phyloP scores from a whole-genome alignment of 2,113 vertebrate genomes.

The Leucopternis melanops region DNA sequence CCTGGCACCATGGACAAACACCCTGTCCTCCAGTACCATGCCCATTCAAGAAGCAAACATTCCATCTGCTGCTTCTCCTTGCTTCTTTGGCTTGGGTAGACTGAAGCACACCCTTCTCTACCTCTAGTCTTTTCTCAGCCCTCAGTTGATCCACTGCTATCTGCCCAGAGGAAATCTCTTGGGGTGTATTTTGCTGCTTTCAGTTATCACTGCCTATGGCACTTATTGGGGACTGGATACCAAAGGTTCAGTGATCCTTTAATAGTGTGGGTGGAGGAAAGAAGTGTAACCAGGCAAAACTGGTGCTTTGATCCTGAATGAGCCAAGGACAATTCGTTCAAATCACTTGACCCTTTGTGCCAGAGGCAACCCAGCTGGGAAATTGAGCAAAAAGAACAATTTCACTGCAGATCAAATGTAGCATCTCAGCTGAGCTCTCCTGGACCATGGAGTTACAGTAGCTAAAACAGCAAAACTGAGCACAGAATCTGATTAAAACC shows the following conservation, averaged over 20 bases:
- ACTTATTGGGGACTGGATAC: background rate
- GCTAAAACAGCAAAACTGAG: background rate
- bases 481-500: background rate
- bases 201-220: background rate
- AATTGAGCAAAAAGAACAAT: constrained; percentile 15
- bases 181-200: background rate
- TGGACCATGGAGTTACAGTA: background rate
- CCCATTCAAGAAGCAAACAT: background rate
- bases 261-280: background rate
- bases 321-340: background rate
- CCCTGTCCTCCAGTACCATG: background rate
- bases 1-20: background rate
- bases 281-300: background rate
- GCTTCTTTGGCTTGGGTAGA: background rate
- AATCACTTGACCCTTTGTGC: background rate
- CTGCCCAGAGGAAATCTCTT: background rate
- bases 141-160: background rate
- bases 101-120: background rate
- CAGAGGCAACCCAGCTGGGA: background rate
- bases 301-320: background rate
- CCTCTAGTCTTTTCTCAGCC: background rate
- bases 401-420: background rate
- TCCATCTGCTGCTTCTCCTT: background rate
- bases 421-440: background rate
- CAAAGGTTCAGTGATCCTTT: background rate